Evolutionary conservation across 2,888 invertebrate genomes (phyloP).

Genomic region (Abrostola tripartita): DNA sequence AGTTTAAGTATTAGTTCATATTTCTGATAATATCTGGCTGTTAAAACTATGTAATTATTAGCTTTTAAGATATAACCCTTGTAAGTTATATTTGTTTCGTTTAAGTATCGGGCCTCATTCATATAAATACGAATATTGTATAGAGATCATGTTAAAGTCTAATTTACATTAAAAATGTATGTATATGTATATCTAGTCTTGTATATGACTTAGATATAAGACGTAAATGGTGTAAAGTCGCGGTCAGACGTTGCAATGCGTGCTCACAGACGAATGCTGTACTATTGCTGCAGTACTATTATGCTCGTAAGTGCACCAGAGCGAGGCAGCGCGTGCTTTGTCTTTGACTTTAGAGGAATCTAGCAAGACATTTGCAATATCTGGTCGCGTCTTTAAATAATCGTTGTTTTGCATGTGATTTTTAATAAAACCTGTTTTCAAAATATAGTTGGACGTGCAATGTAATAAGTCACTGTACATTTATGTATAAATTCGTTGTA

Average conservation of each 20-base stretch:
- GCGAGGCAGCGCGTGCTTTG: background rate
- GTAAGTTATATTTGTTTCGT: background rate
- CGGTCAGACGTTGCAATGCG: background rate
- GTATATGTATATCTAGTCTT: conserved; percentile 36
- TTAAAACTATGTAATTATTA: conserved; percentile 5
- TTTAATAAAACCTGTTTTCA: background rate
- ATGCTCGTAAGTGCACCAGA: background rate
- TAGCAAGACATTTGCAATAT: background rate
- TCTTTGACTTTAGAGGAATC: too few species aligned
- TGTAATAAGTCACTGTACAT: conserved; percentile 44
- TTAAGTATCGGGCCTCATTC: conserved; percentile 2
- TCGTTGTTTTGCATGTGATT: conserved; percentile 21
- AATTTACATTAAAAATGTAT: conserved; percentile 16
- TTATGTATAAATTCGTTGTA: conserved; percentile 51
- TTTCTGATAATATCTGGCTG: conserved; percentile 2
- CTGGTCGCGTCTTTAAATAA: background rate
- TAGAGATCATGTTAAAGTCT: conserved; percentile 1
- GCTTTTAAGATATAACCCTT: background rate
- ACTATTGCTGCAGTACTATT: too few species aligned
- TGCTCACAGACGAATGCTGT: background rate
- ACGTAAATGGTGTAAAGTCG: conserved; percentile 3
- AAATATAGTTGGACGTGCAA: conserved; percentile 19
- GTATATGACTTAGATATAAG: conserved; percentile 26
- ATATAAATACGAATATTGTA: background rate
- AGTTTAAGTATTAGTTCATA: background rate